A percentile compares a stretch with the other conserved stretches of the same genome.
Conservation (phyloP, 2,113 vertebrate species). For the Scolopax mira region DNA sequence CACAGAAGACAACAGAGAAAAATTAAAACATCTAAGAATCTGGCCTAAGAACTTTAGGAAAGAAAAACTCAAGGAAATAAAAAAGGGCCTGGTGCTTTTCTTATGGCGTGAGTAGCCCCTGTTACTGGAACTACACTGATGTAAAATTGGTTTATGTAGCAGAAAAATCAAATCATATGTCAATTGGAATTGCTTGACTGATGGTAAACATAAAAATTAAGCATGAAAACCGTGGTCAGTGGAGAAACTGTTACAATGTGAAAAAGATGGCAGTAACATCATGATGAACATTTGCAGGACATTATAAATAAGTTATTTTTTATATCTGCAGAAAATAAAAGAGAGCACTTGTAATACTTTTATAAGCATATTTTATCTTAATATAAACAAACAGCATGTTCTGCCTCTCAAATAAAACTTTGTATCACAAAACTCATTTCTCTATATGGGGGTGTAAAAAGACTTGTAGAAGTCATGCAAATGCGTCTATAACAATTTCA, state of each 20-base stretch:
- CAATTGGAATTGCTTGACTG: constrained; percentile 35
- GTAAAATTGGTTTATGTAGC: constrained; percentile 47
- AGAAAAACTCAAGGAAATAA: background rate
- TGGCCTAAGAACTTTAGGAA: background rate
- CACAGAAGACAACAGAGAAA: background rate
- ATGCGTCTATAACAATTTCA: background rate
- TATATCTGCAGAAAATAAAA: background rate
- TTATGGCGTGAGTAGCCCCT: background rate
- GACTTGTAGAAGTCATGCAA: background rate
- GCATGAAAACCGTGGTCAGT: background rate
- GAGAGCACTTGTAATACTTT: background rate
- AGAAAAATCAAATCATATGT: constrained; percentile 58
- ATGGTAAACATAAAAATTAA: constrained; percentile 44
- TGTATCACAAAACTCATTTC: background rate
- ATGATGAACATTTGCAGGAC: background rate
- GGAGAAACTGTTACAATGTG: background rate
- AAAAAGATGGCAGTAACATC: background rate
- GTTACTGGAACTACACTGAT: constrained; percentile 38
- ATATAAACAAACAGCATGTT: background rate
- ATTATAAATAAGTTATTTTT: background rate
- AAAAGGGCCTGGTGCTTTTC: background rate
- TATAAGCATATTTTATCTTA: background rate
- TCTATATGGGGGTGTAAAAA: background rate
- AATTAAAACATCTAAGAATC: background rate
- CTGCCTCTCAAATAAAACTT: background rate